Percentiles rank a stretch among this genome's conserved stretches.
phyloP scores from a whole-genome alignment of 2,888 invertebrate species.

The Drepanosiphum platanoidis region DNA sequence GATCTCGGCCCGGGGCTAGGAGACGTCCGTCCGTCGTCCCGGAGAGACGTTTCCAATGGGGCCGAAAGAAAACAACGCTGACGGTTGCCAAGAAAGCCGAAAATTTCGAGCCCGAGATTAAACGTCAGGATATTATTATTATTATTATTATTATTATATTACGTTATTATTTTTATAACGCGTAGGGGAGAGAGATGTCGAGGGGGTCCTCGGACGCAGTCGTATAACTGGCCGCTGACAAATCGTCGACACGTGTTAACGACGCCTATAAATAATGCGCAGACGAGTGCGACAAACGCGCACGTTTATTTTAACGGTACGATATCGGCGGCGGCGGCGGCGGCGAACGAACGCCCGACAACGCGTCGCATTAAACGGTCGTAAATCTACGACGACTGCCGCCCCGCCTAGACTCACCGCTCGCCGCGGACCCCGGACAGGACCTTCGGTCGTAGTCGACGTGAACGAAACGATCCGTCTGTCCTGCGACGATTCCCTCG shows the following conservation, averaged over 20 bases:
- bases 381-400: conserved; percentile 32
- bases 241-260: conserved; percentile 54
- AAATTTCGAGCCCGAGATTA: neutral
- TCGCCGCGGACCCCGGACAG: too few relatives aligned
- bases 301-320: conserved; percentile 3
- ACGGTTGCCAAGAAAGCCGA: conserved; percentile 36
- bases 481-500: too few relatives aligned
- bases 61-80: conserved; percentile 11
- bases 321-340: neutral
- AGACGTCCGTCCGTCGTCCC: neutral
- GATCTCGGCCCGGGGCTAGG: neutral
- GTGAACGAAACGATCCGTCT: too few relatives aligned
- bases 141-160: too few relatives aligned
- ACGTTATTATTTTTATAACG: neutral
- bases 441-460: too few relatives aligned
- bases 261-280: conserved; percentile 52
- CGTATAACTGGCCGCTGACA: conserved; percentile 35
- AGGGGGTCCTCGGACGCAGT: neutral
- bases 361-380: conserved; percentile 37
- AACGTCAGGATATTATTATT: neutral
- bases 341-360: neutral
- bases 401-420: too few relatives aligned
- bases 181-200: neutral
- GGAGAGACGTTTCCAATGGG: neutral
- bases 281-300: neutral